Evolutionary conservation across 2,888 invertebrate species (phyloP).

Genomic region (Ditula angustiorana): DNA sequence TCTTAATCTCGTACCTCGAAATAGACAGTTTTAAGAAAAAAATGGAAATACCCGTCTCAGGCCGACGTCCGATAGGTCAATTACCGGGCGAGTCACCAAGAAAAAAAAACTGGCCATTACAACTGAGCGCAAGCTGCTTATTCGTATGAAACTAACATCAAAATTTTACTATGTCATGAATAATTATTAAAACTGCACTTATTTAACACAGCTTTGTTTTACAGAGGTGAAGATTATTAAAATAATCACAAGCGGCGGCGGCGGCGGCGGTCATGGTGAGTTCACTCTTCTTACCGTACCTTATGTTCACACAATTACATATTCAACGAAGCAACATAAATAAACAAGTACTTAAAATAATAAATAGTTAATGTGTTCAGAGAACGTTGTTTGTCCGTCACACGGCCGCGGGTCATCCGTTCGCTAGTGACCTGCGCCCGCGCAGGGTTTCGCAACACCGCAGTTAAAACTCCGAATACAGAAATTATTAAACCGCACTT

Average conservation of each 20-base stretch:
- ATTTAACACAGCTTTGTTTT: slow-evolving; percentile 34
- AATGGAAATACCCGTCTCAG: no score
- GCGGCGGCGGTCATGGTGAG: slow-evolving; percentile 59
- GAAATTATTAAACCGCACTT: slow-evolving; percentile 13
- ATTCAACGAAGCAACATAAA: background rate
- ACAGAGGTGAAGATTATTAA: slow-evolving; percentile 74
- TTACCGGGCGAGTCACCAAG: no score
- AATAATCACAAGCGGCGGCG: slow-evolving; percentile 66
- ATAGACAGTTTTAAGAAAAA: no score
- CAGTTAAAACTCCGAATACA: slow-evolving; percentile 22
- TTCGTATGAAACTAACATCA: no score
- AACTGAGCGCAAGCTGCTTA: no score
- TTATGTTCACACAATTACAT: background rate
- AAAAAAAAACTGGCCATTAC: no score
- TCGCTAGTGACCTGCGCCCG: slow-evolving; percentile 46
- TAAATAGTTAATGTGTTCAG: background rate
- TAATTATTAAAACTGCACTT: background rate
- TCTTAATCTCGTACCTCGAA: no score
- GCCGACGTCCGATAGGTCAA: no score
- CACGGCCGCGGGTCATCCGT: slow-evolving; percentile 51
- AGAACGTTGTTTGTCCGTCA: slow-evolving; percentile 37
- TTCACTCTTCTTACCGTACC: background rate
- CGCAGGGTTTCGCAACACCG: slow-evolving; percentile 49
- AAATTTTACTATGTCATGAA: no score
- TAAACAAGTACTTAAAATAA: background rate